These are phyloP conservation scores for Drosophila anomelani DNA, from an alignment of 2,888 invertebrate species.

Conservation along the genomic window DNA sequence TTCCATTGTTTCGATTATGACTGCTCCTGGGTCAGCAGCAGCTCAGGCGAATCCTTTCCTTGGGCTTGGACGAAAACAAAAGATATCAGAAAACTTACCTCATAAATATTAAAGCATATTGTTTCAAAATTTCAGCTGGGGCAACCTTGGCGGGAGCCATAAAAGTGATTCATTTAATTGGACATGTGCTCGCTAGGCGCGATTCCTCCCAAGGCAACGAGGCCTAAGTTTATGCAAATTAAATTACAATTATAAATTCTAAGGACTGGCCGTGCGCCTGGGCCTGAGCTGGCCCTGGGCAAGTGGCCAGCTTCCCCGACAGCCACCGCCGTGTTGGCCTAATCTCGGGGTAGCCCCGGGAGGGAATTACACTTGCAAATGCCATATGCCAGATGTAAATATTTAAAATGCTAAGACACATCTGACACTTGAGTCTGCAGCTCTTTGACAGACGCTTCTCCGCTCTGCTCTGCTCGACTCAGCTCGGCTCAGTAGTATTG, in stretches of 20 bases:
- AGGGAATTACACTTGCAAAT: slow-evolving; percentile 37
- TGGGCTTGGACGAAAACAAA: slow-evolving; percentile 12
- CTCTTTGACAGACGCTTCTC: slow-evolving; percentile 36
- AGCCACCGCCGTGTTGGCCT: slow-evolving; percentile 44
- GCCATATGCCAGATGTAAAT: slow-evolving; percentile 66
- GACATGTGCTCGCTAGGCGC: slow-evolving; percentile 56
- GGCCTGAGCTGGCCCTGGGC: slow-evolving; percentile 10
- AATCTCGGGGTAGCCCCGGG: slow-evolving; percentile 41
- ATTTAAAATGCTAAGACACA: slow-evolving; percentile 62
- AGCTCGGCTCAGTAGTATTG: slow-evolving; percentile 39
- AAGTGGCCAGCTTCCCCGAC: slow-evolving; percentile 48
- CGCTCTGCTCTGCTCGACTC: background rate
- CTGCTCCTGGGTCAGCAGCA: slow-evolving; percentile 3
- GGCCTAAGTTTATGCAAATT: slow-evolving; percentile 72
- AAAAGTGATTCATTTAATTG: slow-evolving; percentile 66
- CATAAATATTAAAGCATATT: slow-evolving; percentile 73
- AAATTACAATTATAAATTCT: slow-evolving; percentile 75
- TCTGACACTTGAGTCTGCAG: slow-evolving; percentile 41
- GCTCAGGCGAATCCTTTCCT: slow-evolving; percentile 37
- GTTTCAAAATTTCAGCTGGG: slow-evolving; percentile 44
- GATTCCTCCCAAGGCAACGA: slow-evolving; percentile 13
- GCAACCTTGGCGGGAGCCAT: slow-evolving; percentile 32
- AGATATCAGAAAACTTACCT: slow-evolving; percentile 55
- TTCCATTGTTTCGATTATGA: slow-evolving; percentile 53
- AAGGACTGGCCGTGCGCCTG: slow-evolving; percentile 43